These are phyloP conservation scores for Drosophila nr. medialis DNA, from an alignment of 2,888 invertebrate genomes.

Conservation along the genomic window DNA sequence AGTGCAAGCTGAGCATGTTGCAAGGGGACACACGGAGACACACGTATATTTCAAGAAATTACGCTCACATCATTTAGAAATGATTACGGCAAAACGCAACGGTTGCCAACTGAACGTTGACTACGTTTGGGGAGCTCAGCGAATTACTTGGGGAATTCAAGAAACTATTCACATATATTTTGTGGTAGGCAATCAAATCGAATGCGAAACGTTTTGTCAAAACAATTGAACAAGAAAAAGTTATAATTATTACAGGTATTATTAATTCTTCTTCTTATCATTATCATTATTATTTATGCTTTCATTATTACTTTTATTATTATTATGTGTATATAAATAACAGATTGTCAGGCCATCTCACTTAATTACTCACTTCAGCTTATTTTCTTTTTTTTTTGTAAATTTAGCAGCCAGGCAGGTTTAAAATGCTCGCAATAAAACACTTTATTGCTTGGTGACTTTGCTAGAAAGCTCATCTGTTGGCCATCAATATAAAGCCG, in stretches of 20 bases:
- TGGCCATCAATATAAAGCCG: constrained; percentile 35
- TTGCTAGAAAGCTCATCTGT: constrained; percentile 19
- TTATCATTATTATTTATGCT: not conserved
- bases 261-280: too few relatives aligned
- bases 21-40: not conserved
- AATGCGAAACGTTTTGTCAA: not conserved
- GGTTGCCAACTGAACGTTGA: not conserved
- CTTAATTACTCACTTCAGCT: not conserved
- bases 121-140: not conserved
- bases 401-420: not conserved
- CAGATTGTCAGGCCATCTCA: not conserved
- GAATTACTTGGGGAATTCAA: not conserved
- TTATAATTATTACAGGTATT: too few relatives aligned
- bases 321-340: not conserved
- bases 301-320: not conserved
- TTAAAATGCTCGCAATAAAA: not conserved
- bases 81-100: not conserved
- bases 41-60: constrained; percentile 3
- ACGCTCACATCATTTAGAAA: constrained; percentile 1
- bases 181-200: not conserved
- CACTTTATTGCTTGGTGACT: constrained; percentile 3
- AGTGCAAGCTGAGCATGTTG: constrained; percentile 10
- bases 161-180: not conserved
- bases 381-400: not conserved
- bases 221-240: not conserved